Percentiles rank a stretch among this genome's conserved stretches.
These are phyloP conservation scores for Alentia gelatinosa DNA, from an alignment of 2,888 invertebrate species.

Conservation along the genomic window DNA sequence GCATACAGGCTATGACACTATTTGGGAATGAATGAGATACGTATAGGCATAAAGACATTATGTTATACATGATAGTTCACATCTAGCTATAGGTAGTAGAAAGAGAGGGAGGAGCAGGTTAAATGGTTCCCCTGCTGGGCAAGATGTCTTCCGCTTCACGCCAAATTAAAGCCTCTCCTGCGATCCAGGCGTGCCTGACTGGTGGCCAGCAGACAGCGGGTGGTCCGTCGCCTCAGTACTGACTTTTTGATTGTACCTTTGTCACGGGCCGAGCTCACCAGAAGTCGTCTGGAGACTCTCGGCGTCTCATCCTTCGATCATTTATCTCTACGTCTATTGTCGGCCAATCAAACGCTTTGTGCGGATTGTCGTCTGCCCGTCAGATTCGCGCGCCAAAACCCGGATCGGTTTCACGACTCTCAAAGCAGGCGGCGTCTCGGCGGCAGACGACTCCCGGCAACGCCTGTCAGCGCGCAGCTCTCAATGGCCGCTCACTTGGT, in stretches of 20 bases:
- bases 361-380: constrained; percentile 33
- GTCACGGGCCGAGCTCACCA: background rate
- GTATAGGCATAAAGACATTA: too few relatives aligned
- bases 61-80: too few relatives aligned
- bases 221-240: constrained; percentile 25
- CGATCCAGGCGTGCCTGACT: background rate
- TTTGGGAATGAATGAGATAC: too few relatives aligned
- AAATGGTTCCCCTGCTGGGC: background rate
- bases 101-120: too few relatives aligned
- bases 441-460: constrained; percentile 26
- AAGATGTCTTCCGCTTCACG: constrained; percentile 24
- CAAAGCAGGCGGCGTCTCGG: constrained; percentile 20
- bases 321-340: constrained; percentile 29
- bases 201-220: constrained; percentile 36
- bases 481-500: background rate
- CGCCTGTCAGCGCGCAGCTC: constrained; percentile 32
- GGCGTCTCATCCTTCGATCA: constrained; percentile 48
- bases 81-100: too few relatives aligned
- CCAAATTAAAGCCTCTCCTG: background rate
- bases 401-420: constrained; percentile 48
- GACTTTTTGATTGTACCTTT: constrained; percentile 47
- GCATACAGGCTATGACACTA: too few relatives aligned
- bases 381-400: constrained; percentile 16
- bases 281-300: background rate
- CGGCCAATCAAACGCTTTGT: constrained; percentile 27